A percentile compares a stretch with the other conserved stretches of the same genome.
Evolutionary conservation across 2,888 invertebrate genomes (phyloP).

Genomic region (Entomobrya proxima): DNA sequence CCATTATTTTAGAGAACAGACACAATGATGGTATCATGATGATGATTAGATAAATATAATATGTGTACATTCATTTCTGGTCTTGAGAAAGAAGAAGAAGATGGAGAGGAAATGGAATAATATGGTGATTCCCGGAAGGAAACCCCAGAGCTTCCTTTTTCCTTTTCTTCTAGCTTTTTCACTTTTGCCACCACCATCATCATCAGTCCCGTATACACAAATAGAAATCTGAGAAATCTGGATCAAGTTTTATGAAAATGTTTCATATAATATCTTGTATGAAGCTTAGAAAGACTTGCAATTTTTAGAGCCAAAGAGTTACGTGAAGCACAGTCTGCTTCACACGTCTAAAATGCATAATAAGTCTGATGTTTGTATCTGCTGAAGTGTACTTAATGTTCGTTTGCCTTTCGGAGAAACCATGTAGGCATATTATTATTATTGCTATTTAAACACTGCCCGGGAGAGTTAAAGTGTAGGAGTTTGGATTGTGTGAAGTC

Average conservation of each 20-base stretch:
- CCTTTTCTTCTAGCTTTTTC: slow-evolving; percentile 17
- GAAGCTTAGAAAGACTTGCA: no score
- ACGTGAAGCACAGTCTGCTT: slow-evolving; percentile 47
- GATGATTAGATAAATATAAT: neutral
- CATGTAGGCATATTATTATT: slow-evolving; percentile 47
- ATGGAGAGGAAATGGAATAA: slow-evolving; percentile 51
- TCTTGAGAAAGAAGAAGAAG: neutral
- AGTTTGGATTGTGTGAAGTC: neutral
- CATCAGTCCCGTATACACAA: neutral
- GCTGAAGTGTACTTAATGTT: neutral
- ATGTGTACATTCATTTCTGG: neutral
- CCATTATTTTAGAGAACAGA: neutral
- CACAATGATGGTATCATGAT: neutral
- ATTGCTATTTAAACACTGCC: neutral
- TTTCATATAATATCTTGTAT: no score
- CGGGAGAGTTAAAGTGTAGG: neutral
- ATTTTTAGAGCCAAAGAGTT: slow-evolving; percentile 42
- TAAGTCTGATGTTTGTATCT: no score
- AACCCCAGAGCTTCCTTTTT: slow-evolving; percentile 59
- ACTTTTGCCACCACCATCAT: slow-evolving; percentile 1
- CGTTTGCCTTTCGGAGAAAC: slow-evolving; percentile 19
- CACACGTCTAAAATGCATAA: neutral
- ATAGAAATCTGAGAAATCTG: slow-evolving; percentile 20
- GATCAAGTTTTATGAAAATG: slow-evolving; percentile 23
- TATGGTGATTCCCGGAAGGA: slow-evolving; percentile 62